These are phyloP conservation scores for Athetis lepigone DNA, from an alignment of 2,888 invertebrate species.

Conservation along the genomic window DNA sequence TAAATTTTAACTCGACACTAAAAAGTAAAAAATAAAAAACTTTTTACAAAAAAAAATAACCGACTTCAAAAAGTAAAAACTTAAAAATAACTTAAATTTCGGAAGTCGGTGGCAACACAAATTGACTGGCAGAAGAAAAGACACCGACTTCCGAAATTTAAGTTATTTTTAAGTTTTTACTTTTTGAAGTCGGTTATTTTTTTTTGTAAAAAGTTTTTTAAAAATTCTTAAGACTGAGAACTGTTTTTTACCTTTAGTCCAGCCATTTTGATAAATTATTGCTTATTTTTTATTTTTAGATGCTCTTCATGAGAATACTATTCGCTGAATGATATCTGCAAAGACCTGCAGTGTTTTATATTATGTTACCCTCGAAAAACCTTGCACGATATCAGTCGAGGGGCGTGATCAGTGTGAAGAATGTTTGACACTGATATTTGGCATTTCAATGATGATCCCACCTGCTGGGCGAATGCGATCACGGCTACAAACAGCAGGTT, in stretches of 20 bases:
- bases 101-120: no score
- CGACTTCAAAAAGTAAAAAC: no score
- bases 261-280: slow-evolving; percentile 45
- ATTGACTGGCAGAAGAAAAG: no score
- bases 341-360: slow-evolving; percentile 72
- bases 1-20: no score
- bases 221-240: no score
- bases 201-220: not conserved
- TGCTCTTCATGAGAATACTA: slow-evolving; percentile 49
- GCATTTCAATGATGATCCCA: slow-evolving; percentile 70
- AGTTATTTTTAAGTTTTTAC: no score
- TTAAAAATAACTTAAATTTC: no score
- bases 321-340: slow-evolving; percentile 69
- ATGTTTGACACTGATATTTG: slow-evolving; percentile 53
- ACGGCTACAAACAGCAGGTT: slow-evolving; percentile 64
- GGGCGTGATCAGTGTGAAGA: no score
- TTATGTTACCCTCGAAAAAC: slow-evolving; percentile 67
- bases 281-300: slow-evolving; percentile 28
- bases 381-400: slow-evolving; percentile 69
- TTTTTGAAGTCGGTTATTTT: no score
- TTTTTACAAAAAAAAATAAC: no score
- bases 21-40: no score
- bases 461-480: slow-evolving; percentile 66
- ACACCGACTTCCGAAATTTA: no score
- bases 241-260: slow-evolving; percentile 70